Evolutionary conservation across 2,113 vertebrate genomes (phyloP), one percentile per base, ranked within the genome.

Genomic region (Engraulis encrasicolus): DNA sequence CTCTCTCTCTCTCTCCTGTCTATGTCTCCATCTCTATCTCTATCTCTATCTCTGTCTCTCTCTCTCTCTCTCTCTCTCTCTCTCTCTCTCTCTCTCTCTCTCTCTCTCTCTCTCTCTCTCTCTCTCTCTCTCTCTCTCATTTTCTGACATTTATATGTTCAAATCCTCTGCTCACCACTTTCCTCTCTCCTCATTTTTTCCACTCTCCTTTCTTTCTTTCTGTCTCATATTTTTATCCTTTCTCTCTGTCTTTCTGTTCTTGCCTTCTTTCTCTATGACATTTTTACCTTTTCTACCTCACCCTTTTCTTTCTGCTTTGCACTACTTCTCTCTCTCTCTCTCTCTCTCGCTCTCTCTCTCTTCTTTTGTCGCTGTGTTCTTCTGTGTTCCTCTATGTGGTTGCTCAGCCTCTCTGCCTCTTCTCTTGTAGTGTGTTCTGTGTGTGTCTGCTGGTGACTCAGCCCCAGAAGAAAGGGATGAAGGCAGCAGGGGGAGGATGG

Each of bases 371-470:
- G 5, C 20, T 58, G 2, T 58, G n/a, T 66, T 66, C 31, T n/a
- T 66, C 58, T 27, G n/a, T 66, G 58, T 66, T 66, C 58, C 31
- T 66, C 58, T 66, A 6, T 11, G n/a, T 6, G 27, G 58, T 14
- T 66, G 40, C 40, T 45, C 40, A 45, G 40, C 52, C 52, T 80
- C 31, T 80, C 86, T 85, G 79, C 81, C 80, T 86, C 82, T 80
- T 81, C 86, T 78, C 85, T 87, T 88, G 82, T 90, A 85, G 85
- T 90, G 88, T 88, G 82, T 90, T 84, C 85, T 90, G 88, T 87
- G 85, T 88, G 82, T 89, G 83, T 86, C 58, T 85, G 61, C 74
- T 81, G 66, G 85, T 91, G 89, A 91, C 86, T 90, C 88, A 91
- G 86, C 85, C 71, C 78, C 54, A 82, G 86, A 88, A 71, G 74